Evolutionary conservation across 2,113 vertebrate genomes (phyloP), one percentile per base, ranked within the genome.

Genomic region (Hydrolagus affinis): DNA sequence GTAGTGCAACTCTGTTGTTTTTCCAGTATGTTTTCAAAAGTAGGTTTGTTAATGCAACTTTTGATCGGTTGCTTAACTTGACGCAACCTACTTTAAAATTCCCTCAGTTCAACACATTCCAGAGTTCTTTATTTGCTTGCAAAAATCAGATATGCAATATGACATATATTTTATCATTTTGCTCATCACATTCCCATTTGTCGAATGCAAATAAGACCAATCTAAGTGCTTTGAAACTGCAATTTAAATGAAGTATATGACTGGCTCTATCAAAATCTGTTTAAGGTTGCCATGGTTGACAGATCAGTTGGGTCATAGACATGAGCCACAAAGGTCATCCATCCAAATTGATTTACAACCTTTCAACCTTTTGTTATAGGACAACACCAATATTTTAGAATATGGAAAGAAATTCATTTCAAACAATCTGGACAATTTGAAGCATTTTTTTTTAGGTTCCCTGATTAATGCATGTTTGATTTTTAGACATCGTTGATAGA

Each of bases 211-310:
- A 95, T 95, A 94, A 94, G 88, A 90, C 90, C 93, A 92, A 93
- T 94, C 93, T 95, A 94, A 95, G 94, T 95, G 94, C 94, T 95
- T 92, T 93, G 93, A 93, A 94, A 94, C 94, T 94, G 94, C 93
- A 94, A 94, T 95, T 94, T 95, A 95, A 95, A 95, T 95, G 94
- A 95, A 94, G 94, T 94, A 94, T 95, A 94, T 93, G 94, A 93
- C 93, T 90, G 92, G 94, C 93, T 94, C 94, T 93, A 95, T 94
- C 94, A 94, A 95, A 94, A 94, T 94, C 92, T 91, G 92, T 94
- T 95, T 94, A 94, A 93, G 92, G 93, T 94, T 94, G 94, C 93
- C 92, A 95, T 94, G 93, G 93, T 93, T 95, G 93, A 95, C 94
- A 94, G 93, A 94, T 94, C 92, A 94, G 94, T 93, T 92, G 92